A percentile compares a stretch with the other conserved stretches of the same genome.
phyloP scores from a whole-genome alignment of 92 coral and sea anemone species.

The Anthopleura xanthogrammica region DNA sequence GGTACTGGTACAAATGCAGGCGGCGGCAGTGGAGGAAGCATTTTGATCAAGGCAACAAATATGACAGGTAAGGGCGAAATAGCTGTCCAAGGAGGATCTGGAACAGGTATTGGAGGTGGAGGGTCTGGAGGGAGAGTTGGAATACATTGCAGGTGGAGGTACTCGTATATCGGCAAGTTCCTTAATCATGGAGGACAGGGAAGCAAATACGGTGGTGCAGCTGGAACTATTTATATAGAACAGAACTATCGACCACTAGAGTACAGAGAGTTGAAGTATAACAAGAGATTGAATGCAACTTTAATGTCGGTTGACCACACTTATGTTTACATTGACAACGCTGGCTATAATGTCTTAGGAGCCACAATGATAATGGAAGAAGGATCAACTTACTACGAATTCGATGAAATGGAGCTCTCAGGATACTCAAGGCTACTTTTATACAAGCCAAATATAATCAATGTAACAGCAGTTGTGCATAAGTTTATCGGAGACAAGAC shows the following conservation, averaged over 20 bases:
- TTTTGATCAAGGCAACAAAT: slow-evolving; percentile 79
- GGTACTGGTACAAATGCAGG: slow-evolving; percentile 78
- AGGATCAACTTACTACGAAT: slow-evolving; percentile 78
- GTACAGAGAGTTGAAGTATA: slow-evolving; percentile 91
- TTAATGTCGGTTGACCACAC: slow-evolving; percentile 92
- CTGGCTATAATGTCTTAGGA: slow-evolving; percentile 81
- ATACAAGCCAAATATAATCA: slow-evolving; percentile 74
- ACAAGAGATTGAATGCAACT: slow-evolving; percentile 74
- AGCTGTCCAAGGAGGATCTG: slow-evolving; percentile 87
- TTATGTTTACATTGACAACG: slow-evolving; percentile 88
- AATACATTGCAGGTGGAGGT: slow-evolving; percentile 96
- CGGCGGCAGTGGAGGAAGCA: slow-evolving; percentile 97
- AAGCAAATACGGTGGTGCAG: slow-evolving; percentile 80
- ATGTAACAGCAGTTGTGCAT: slow-evolving; percentile 73
- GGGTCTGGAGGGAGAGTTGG: slow-evolving; percentile 98
- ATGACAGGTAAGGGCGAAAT: slow-evolving; percentile 98
- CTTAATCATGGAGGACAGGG: slow-evolving; percentile 88
- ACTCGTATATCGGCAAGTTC: slow-evolving; percentile 82
- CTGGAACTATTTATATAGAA: slow-evolving; percentile 92
- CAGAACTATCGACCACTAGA: slow-evolving; percentile 91
- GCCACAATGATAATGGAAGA: slow-evolving; percentile 95
- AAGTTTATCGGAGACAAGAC: slow-evolving; percentile 92
- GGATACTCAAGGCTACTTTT: slow-evolving; percentile 82
- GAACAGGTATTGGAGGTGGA: slow-evolving; percentile 86
- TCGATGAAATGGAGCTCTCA: slow-evolving; percentile 95